phyloP scores from a whole-genome alignment of 2,888 invertebrate genomes.

The Leptarthrus brevirostris region DNA sequence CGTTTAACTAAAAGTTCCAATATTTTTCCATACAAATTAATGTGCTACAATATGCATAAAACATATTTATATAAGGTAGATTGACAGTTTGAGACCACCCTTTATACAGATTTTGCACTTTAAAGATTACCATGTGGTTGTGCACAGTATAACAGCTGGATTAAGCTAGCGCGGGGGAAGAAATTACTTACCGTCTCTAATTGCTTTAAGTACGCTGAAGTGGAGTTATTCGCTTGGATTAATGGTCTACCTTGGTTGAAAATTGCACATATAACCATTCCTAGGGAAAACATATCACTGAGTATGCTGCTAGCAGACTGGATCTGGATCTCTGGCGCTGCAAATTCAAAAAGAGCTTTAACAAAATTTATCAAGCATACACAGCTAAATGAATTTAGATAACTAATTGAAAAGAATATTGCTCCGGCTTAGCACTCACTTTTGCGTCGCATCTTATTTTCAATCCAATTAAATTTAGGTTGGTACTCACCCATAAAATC shows the following conservation, averaged over 20 bases:
- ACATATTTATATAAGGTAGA: not conserved
- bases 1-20: slow-evolving; percentile 76
- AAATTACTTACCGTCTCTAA: slow-evolving; percentile 82
- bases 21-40: slow-evolving; percentile 19
- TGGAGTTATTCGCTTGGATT: slow-evolving; percentile 91
- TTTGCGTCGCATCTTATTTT: not conserved
- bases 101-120: not conserved
- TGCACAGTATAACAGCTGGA: not conserved
- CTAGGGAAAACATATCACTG: slow-evolving; percentile 97
- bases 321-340: slow-evolving; percentile 94
- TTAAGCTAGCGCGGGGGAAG: slow-evolving; percentile 8
- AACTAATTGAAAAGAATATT: no score
- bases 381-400: no score
- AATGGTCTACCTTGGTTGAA: slow-evolving; percentile 91
- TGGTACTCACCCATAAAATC: slow-evolving; percentile 84
- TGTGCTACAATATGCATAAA: not conserved
- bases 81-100: not conserved
- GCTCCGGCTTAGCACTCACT: not conserved
- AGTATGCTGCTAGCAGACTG: slow-evolving; percentile 84
- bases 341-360: slow-evolving; percentile 54
- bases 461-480: slow-evolving; percentile 5
- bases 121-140: not conserved
- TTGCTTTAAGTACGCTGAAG: slow-evolving; percentile 89
- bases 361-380: not conserved
- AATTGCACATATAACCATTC: slow-evolving; percentile 91